Evolutionary conservation across 2,113 vertebrate species (phyloP), one percentile per base, ranked within the genome.

Genomic region (Natator depressus): DNA sequence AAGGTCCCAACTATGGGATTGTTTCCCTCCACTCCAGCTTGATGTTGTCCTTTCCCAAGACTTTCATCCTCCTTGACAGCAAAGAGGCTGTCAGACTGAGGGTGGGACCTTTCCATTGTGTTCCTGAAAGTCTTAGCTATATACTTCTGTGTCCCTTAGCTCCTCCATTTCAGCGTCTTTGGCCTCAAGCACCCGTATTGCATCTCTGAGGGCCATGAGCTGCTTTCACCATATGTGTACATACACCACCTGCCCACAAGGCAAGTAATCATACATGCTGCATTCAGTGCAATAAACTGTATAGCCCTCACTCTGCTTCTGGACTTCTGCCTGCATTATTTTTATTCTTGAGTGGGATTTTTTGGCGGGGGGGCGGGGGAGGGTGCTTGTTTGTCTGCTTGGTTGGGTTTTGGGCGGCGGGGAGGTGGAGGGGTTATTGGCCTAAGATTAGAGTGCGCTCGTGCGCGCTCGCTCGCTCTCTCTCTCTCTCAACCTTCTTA

Each of bases 291-390:
- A 38, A n/a, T 38, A 72, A 72, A 72, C 9, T 38, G n/a, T n/a
- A 72, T 38, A 72, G 35, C 8, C 65, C 19, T 1, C n/a, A 72
- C 17, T 38, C n/a, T 38, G n/a, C 35, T 72, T 38, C 19, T 22
- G 19, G 19, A 38, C 65, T 38, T 72, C 65, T 72, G n/a, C 19
- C n/a, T 69, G 19, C 35, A 72, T 72, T 22, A 38, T 72, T 72
- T 72, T 72, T 72, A 10, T 20, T 72, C 65, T 72, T 72, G n/a
- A 19, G 22, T n/a, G 35, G 17, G 5, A 11, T 12, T 62, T 62
- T 31, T 13, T 29, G 59, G 10, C 11, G 12, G 29, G 2, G 11
- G 6, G 3, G 8, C n/a, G 14, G 4, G 35, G 2, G 3, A 17
- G 14, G 9, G 19, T 72, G 17, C n/a, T 72, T 38, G 65, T n/a